phyloP scores from a whole-genome alignment of 2,113 vertebrate genomes.

The Peromyscus californicus region DNA sequence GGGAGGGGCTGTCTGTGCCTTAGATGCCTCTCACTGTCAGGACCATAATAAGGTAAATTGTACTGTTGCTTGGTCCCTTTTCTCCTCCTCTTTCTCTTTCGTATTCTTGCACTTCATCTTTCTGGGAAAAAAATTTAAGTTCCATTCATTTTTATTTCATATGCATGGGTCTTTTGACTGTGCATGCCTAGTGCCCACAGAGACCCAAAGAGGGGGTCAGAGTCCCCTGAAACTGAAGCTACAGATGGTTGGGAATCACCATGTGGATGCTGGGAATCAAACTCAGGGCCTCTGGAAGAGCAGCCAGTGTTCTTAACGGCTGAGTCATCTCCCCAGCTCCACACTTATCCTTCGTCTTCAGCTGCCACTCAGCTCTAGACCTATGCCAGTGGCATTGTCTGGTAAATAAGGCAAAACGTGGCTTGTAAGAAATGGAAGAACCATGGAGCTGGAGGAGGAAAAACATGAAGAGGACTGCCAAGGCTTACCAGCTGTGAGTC shows the following conservation, averaged over 20 bases:
- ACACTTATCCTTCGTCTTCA: neutral
- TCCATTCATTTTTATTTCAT: neutral
- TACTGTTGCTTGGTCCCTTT: neutral
- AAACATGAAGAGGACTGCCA: neutral
- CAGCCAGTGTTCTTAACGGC: neutral
- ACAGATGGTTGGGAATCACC: neutral
- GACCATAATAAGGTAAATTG: neutral
- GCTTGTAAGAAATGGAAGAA: neutral
- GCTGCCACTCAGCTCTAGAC: neutral
- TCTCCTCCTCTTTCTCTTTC: neutral
- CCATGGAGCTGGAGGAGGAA: neutral
- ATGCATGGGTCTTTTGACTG: neutral
- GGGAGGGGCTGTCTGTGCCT: neutral
- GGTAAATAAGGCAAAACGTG: neutral
- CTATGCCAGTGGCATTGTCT: neutral
- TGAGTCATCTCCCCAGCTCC: neutral
- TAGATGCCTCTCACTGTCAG: neutral
- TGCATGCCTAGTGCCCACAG: neutral
- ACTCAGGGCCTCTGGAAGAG: neutral
- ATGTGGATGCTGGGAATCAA: neutral
- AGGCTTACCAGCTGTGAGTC: neutral
- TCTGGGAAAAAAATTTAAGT: neutral
- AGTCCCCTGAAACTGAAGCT: neutral
- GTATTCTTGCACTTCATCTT: neutral
- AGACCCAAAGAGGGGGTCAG: neutral